These are phyloP conservation scores for Epinotia demarniana DNA, from an alignment of 2,888 invertebrate species.

Conservation along the genomic window DNA sequence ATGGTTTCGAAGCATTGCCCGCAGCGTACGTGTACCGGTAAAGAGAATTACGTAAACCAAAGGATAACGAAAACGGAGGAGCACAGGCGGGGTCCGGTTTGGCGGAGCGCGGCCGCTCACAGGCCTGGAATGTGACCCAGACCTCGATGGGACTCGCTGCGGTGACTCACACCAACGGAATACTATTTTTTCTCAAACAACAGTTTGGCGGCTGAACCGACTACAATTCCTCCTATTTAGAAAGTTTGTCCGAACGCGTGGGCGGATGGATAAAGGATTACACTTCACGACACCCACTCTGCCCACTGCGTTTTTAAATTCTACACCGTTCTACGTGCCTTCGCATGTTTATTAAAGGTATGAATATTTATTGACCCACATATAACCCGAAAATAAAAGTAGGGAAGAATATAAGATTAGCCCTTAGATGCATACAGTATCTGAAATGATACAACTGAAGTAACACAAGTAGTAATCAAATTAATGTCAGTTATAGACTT, in stretches of 20 bases:
- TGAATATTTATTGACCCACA: background rate
- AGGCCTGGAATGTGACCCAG: conserved; percentile 81
- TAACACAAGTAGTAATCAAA: too few relatives aligned
- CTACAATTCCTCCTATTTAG: conserved; percentile 66
- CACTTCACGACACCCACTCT: conserved; percentile 60
- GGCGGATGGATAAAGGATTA: conserved; percentile 75
- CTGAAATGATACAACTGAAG: too few relatives aligned
- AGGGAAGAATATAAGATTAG: too few relatives aligned
- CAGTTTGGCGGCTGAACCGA: conserved; percentile 52
- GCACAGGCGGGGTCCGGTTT: conserved; percentile 60
- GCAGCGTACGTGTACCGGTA: conserved; percentile 12
- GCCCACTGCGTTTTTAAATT: conserved; percentile 52
- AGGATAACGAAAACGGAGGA: conserved; percentile 56
- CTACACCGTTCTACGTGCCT: conserved; percentile 56
- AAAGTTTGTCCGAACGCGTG: conserved; percentile 69
- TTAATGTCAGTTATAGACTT: too few relatives aligned
- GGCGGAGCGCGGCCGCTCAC: conserved; percentile 50
- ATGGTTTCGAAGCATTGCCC: conserved; percentile 20
- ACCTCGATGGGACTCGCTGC: conserved; percentile 70
- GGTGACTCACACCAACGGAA: conserved; percentile 74
- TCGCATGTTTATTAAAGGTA: background rate
- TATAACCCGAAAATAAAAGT: too few relatives aligned
- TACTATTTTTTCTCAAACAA: conserved; percentile 56
- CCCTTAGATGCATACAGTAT: too few relatives aligned
- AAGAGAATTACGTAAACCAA: conserved; percentile 60